Evolutionary conservation across 2,113 vertebrate genomes (phyloP), one percentile per base, ranked within the genome.

Genomic region (Epinephelus fuscoguttatus): DNA sequence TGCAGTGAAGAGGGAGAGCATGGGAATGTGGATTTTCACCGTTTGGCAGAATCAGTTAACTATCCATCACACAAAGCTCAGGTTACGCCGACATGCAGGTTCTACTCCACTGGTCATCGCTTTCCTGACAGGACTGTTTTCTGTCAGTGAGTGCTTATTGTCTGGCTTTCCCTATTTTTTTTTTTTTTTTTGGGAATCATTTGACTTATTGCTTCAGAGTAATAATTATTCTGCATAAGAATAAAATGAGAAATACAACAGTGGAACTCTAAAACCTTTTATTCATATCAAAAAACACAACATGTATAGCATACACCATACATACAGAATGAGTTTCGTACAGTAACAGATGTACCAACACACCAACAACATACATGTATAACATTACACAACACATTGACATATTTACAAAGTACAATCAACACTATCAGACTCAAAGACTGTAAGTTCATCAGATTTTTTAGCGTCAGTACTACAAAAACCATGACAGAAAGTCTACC

Each of bases 251-350:
- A 73, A 86, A 67, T 4, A 8, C 45, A 80, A 17, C 1, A 63
- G n/a, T 67, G 67, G 37, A 81, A 74, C 25, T 90, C 68, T 21
- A 61, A 86, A 84, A 75, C 25, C 2, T 89, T 93, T 93, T 93
- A 93, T 93, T 94, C 49, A 92, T 92, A 94, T 88, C 76, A 94
- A 94, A 93, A 37, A 93, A 90, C 81, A 89, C 68, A 85, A 79
- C 59, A 80, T 52, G 72, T 30, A 79, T 55, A 81, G 37, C 21
- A 82, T 83, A 62, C 40, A 78, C 13, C 57, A 87, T 83, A 83
- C 80, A 84, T 88, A 71, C 77, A 9, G 27, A 88, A 84, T 66
- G 10, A 10, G 75, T 75, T 81, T 77, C 85, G 42, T 66, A 88
- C 78, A 89, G 50, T 81, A 80, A 57, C 70, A 82, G 45, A 60